Evolutionary conservation across 2,113 vertebrate species (phyloP).

Genomic region (Lepus americanus): DNA sequence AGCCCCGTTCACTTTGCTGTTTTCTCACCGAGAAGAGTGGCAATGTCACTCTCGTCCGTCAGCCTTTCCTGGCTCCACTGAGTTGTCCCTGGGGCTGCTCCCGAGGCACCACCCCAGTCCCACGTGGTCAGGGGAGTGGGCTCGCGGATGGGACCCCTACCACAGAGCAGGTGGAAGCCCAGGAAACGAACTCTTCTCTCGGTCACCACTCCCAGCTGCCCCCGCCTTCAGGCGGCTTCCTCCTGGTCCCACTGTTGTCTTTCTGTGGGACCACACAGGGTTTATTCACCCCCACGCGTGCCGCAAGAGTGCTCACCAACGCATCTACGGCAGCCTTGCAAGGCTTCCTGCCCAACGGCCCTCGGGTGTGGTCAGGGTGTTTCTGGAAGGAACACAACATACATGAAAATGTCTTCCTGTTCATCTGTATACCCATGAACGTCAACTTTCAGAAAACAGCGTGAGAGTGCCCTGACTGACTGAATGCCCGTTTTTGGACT

Average conservation of each 20-base stretch:
- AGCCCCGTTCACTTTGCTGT: neutral
- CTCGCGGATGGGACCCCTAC: neutral
- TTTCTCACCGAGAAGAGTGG: neutral
- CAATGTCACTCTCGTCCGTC: fast-evolving
- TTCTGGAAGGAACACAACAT: neutral
- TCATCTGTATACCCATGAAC: neutral
- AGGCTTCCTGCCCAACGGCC: neutral
- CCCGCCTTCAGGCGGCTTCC: fast-evolving
- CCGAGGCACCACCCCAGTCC: fast-evolving
- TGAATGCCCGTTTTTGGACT: neutral
- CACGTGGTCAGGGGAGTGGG: fast-evolving
- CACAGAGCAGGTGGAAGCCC: neutral
- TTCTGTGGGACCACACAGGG: too few species aligned
- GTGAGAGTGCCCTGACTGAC: neutral
- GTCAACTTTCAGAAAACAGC: neutral
- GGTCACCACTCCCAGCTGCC: fast-evolving
- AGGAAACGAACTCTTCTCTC: fast-evolving
- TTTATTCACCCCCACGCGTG: neutral
- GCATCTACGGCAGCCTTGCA: neutral
- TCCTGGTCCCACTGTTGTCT: neutral
- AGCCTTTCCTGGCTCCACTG: neutral
- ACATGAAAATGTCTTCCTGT: neutral
- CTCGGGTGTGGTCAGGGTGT: neutral
- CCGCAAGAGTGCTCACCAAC: neutral
- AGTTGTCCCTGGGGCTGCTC: neutral